These are phyloP conservation scores for Dolomedes plantarius DNA, from an alignment of 2,888 invertebrate genomes.

Conservation along the genomic window DNA sequence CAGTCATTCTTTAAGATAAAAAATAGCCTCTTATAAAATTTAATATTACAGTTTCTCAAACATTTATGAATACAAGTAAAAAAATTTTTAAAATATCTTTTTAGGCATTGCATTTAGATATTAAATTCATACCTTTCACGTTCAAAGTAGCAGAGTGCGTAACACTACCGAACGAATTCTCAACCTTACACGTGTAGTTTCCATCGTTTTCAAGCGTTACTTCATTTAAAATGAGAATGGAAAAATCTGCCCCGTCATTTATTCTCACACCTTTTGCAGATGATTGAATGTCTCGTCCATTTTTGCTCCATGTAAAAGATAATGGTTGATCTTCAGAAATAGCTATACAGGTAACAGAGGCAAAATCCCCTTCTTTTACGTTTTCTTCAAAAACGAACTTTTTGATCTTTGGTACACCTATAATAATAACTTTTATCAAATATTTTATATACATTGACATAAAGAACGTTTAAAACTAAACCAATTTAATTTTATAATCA, in stretches of 20 bases:
- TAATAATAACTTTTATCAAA: no score
- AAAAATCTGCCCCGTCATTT: constrained; percentile 38
- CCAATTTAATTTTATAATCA: no score
- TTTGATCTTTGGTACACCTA: constrained; percentile 54
- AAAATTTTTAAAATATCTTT: no score
- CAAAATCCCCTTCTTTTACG: constrained; percentile 48
- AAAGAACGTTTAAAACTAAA: no score
- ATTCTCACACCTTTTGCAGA: constrained; percentile 20
- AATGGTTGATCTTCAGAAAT: neutral
- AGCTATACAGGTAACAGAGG: constrained; percentile 40
- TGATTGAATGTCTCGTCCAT: constrained; percentile 19
- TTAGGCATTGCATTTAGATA: no score
- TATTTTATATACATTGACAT: no score
- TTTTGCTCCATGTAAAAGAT: constrained; percentile 45
- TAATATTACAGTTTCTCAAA: no score
- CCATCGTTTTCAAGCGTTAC: constrained; percentile 44
- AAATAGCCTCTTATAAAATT: no score
- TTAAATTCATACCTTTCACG: constrained; percentile 29
- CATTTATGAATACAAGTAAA: no score
- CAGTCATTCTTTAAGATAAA: no score
- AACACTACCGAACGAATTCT: constrained; percentile 20
- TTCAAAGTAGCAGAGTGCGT: neutral
- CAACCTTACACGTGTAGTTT: constrained; percentile 68
- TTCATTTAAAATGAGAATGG: constrained; percentile 35
- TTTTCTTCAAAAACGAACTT: constrained; percentile 57